Evolutionary conservation across 2,113 vertebrate species (phyloP), one percentile per base, ranked within the genome.

Genomic region (Terrapene triunguis): DNA sequence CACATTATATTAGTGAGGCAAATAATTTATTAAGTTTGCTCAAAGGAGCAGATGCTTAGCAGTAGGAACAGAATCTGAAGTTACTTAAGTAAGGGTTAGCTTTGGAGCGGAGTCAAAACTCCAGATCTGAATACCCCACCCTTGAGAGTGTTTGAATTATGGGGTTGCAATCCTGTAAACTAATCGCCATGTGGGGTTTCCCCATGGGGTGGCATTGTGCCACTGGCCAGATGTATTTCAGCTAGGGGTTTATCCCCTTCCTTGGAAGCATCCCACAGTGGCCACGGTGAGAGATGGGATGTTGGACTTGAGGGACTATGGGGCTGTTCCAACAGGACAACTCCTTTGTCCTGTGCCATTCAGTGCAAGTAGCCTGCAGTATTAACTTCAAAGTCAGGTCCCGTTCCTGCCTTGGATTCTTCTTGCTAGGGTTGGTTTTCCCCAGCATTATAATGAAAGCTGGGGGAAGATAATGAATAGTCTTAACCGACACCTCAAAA

Each of bases 141-240:
- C 17, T 38, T 72, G 21, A 72, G 65, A 21, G 19, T 38, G n/a
- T 72, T 72, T 38, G n/a, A 35, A 72, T 10, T n/a, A n/a, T n/a
- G 16, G 62, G 35, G 8, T 16, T 72, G 14, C 35, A 72, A 10
- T 38, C 35, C 17, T 72, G 57, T 1, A 0, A 65, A 54, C 50
- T 74, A 86, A 50, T 19, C 24, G n/a, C 38, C 0, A 1, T 6
- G 32, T 83, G 76, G 92, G 82, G 53, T 87, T 93, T 35, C 32
- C 10, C 0, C 0, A 19, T 35, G 65, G 44, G 35, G 4, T 85
- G 19, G 55, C 1, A 0, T 54, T 0, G 0, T 85, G 17, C 0
- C 0, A 79, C 10, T 4, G 2, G 84, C 74, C 14, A 0, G 29
- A 29, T 53, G 25, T 88, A 55, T 80, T 88, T 94, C 32, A 84